A percentile compares a stretch with the other conserved stretches of the same genome.
These are phyloP conservation scores for Sarcoramphus papa DNA, from an alignment of 2,797 vertebrate genomes.

Conservation along the genomic window DNA sequence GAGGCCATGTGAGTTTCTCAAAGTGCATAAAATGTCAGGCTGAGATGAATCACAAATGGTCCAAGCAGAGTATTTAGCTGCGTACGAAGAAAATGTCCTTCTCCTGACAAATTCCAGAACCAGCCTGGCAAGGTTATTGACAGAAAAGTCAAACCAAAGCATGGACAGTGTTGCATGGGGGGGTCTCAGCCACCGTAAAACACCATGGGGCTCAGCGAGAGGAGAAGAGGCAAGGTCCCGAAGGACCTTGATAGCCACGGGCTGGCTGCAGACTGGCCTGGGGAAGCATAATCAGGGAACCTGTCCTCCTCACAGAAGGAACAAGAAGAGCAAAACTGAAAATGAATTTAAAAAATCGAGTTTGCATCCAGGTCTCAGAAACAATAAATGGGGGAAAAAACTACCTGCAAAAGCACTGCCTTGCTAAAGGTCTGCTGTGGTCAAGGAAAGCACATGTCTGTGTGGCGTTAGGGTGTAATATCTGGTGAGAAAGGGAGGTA, in stretches of 20 bases:
- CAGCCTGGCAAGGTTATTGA: constrained; percentile 3
- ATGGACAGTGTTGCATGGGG: not conserved
- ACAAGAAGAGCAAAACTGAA: not conserved
- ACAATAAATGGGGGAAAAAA: accelerated
- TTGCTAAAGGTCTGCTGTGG: not conserved
- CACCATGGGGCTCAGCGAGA: not conserved
- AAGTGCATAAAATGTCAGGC: not conserved
- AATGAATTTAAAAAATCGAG: not conserved
- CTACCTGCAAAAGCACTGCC: not conserved
- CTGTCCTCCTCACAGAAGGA: not conserved
- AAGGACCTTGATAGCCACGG: not conserved
- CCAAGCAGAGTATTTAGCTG: not conserved
- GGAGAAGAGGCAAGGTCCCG: not conserved
- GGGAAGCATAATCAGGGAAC: not conserved
- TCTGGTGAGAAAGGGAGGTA: not conserved
- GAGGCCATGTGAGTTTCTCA: not conserved
- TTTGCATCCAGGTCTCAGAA: not conserved
- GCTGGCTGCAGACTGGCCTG: not conserved
- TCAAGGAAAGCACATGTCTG: not conserved
- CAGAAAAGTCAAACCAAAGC: not conserved
- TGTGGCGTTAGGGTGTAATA: accelerated
- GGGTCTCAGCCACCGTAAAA: not conserved
- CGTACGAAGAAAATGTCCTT: not conserved
- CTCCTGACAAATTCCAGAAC: constrained; percentile 38
- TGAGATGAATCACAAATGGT: not conserved